phyloP scores from a whole-genome alignment of 2,888 invertebrate genomes.

The Mongoloraphidia duomilia region DNA sequence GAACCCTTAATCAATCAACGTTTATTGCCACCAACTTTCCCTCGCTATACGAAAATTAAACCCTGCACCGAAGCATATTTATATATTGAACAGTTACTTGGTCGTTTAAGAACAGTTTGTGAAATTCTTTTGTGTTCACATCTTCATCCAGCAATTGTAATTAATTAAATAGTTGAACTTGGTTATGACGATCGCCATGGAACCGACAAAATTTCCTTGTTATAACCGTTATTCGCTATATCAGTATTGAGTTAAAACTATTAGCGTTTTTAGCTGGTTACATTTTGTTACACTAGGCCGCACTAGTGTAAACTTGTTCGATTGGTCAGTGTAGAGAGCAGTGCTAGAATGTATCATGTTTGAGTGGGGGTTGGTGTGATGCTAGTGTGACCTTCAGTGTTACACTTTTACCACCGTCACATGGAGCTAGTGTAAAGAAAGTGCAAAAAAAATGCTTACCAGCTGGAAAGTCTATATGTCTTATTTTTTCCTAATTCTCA shows the following conservation, averaged over 20 bases:
- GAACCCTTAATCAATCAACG: constrained; percentile 93
- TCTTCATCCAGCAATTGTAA: constrained; percentile 71
- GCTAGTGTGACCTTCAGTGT: no score
- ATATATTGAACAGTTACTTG: constrained; percentile 71
- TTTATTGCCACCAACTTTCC: constrained; percentile 93
- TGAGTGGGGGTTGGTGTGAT: no score
- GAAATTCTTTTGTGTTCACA: constrained; percentile 64
- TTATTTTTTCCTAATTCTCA: neutral
- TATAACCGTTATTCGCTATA: neutral
- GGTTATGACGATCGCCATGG: neutral
- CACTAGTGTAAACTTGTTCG: no score
- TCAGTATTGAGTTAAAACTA: neutral
- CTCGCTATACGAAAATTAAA: constrained; percentile 86
- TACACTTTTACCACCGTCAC: no score
- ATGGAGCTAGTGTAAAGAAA: no score
- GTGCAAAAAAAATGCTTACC: no score
- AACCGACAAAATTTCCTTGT: neutral
- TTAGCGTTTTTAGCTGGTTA: no score
- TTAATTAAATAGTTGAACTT: constrained; percentile 11
- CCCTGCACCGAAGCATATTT: constrained; percentile 61
- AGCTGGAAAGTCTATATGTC: neutral
- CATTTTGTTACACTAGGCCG: no score
- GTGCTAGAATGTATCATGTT: no score
- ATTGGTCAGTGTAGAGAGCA: no score
- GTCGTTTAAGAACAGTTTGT: constrained; percentile 64